Conservation (phyloP, 2,888 invertebrate genomes). For the Hesperia comma region DNA sequence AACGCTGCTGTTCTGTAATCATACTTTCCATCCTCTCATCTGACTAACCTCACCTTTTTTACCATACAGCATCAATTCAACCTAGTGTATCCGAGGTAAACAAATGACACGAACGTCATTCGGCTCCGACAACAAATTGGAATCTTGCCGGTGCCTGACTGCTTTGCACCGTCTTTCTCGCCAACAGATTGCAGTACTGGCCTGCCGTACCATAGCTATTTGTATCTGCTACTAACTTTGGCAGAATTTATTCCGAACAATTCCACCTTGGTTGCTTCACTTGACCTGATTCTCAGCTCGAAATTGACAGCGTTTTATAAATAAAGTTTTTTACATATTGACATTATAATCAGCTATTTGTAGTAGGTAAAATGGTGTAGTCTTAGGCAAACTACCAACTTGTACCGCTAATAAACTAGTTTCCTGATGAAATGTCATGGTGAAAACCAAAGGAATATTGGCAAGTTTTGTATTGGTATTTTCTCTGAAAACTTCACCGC, state of each 20-base stretch:
- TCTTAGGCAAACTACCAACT: too few relatives aligned
- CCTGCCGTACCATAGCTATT: slow-evolving; percentile 29
- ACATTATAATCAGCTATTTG: too few relatives aligned
- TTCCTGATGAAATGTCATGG: too few relatives aligned
- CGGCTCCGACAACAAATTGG: slow-evolving; percentile 29
- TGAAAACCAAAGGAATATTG: too few relatives aligned
- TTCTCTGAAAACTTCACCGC: too few relatives aligned
- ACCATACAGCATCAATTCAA: too few relatives aligned
- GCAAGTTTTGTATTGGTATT: too few relatives aligned
- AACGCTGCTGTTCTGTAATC: too few relatives aligned
- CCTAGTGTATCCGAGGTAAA: slow-evolving; percentile 26
- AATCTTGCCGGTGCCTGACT: slow-evolving; percentile 28
- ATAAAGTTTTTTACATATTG: too few relatives aligned
- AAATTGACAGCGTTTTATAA: too few relatives aligned
- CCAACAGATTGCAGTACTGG: slow-evolving; percentile 30
- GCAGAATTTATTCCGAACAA: slow-evolving; percentile 23
- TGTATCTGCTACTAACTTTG: slow-evolving; percentile 29
- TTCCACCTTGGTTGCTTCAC: slow-evolving; percentile 27
- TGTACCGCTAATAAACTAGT: too few relatives aligned
- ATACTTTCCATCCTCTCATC: not conserved
- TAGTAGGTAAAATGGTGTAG: too few relatives aligned
- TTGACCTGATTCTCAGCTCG: slow-evolving; percentile 18
- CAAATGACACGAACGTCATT: slow-evolving; percentile 27
- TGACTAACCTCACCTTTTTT: not conserved
- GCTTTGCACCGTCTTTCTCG: slow-evolving; percentile 33